These are phyloP conservation scores for Periophthalmus modestus DNA, from an alignment of 2,113 vertebrate species.

Conservation along the genomic window DNA sequence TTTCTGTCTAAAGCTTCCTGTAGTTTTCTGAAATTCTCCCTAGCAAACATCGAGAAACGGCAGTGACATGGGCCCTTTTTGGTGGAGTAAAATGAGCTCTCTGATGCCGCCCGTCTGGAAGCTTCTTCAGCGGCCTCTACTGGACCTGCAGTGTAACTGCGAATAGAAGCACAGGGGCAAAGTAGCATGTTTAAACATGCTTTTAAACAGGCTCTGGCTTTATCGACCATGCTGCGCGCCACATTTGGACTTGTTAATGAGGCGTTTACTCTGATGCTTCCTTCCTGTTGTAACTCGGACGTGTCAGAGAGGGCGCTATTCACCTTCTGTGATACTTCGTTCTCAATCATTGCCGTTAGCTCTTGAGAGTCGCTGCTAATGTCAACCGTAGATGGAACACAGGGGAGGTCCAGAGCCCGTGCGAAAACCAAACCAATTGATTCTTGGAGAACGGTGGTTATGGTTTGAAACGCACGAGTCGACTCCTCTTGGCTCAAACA, in stretches of 20 bases:
- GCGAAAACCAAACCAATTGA: background rate
- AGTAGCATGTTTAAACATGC: background rate
- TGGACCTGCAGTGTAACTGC: background rate
- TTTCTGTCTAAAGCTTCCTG: too few species aligned
- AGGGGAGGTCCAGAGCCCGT: background rate
- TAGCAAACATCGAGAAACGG: too few species aligned
- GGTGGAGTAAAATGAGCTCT: too few species aligned
- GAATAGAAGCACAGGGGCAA: background rate
- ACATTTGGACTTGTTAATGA: background rate
- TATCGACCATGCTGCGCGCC: background rate
- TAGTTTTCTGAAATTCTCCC: too few species aligned
- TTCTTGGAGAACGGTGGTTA: background rate
- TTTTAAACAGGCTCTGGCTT: background rate
- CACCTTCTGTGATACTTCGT: background rate
- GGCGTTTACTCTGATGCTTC: background rate
- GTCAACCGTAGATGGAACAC: background rate
- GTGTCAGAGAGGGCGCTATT: background rate
- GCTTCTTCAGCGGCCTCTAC: too few species aligned
- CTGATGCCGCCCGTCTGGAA: too few species aligned
- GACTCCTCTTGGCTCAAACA: background rate
- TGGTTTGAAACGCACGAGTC: background rate
- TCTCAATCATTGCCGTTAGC: background rate
- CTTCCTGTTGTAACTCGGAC: background rate
- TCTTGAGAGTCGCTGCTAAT: background rate
- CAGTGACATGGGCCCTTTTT: too few species aligned